phyloP scores from a whole-genome alignment of 92 coral and sea anemone species.

The Porites cylindrica region DNA sequence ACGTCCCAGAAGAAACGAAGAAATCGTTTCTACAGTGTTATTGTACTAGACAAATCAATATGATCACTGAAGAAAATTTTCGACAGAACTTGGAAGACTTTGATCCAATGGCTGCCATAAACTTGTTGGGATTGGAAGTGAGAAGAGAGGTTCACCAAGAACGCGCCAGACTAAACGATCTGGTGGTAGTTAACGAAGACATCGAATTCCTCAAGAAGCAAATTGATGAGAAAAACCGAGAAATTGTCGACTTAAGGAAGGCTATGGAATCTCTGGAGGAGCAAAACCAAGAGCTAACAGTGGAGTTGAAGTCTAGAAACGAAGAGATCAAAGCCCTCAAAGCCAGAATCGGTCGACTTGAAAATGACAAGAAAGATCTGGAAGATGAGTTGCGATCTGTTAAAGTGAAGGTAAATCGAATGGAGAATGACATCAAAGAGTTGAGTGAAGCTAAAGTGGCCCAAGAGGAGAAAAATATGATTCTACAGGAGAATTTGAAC shows the following conservation, averaged over 20 bases:
- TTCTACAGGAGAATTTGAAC: slow-evolving; percentile 19
- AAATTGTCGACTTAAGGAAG: slow-evolving; percentile 28
- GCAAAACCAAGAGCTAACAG: slow-evolving; percentile 54
- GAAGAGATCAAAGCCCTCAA: slow-evolving; percentile 52
- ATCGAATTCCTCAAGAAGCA: slow-evolving; percentile 53
- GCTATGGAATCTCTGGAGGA: slow-evolving; percentile 33
- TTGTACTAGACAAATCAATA: not conserved
- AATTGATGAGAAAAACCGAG: slow-evolving; percentile 43
- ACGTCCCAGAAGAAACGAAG: not conserved
- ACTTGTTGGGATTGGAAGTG: not conserved
- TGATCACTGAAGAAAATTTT: slow-evolving; percentile 23
- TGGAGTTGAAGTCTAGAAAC: slow-evolving; percentile 31
- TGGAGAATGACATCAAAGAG: slow-evolving; percentile 48
- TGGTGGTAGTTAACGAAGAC: slow-evolving; percentile 21
- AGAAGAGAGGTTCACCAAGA: slow-evolving; percentile 29
- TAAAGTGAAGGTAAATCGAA: slow-evolving; percentile 34
- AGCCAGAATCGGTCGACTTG: slow-evolving; percentile 51
- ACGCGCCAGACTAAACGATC: slow-evolving; percentile 29
- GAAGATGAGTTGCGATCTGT: slow-evolving; percentile 56
- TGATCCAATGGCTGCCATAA: slow-evolving; percentile 1
- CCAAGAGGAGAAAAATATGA: slow-evolving; percentile 51
- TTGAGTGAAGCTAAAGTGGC: slow-evolving; percentile 36
- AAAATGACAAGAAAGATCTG: slow-evolving; percentile 48
- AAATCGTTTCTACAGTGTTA: too few species aligned
- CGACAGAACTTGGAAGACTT: slow-evolving; percentile 4